A percentile compares a stretch with the other conserved stretches of the same genome.
Evolutionary conservation across 1,140 invertebrate species (phyloP).

Genomic region (Popillia japonica): DNA sequence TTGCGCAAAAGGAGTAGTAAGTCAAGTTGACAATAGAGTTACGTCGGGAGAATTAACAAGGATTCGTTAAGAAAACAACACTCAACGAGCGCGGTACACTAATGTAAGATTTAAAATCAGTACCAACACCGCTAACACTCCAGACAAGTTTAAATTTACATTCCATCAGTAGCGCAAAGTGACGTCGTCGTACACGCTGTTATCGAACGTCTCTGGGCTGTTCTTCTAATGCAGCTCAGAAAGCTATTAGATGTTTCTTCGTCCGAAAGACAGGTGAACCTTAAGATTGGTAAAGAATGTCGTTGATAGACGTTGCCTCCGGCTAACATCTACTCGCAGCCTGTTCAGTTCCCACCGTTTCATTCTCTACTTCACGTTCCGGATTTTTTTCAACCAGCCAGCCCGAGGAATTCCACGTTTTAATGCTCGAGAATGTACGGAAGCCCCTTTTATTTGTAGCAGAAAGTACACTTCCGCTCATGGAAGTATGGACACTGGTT

Average conservation of each 20-base stretch:
- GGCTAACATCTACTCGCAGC: slow-evolving; percentile 10
- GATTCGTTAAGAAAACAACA: neutral
- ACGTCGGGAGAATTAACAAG: slow-evolving; percentile 1
- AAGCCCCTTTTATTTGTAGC: neutral
- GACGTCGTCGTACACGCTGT: slow-evolving; percentile 3
- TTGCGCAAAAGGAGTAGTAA: neutral
- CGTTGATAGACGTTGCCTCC: slow-evolving; percentile 19
- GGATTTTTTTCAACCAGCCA: neutral
- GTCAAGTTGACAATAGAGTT: neutral
- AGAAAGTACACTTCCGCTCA: too few species aligned
- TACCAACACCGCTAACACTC: neutral
- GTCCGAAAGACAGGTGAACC: slow-evolving; percentile 4
- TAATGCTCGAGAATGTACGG: neutral
- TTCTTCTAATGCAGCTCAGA: neutral
- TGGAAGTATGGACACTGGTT: too few species aligned
- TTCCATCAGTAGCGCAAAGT: neutral
- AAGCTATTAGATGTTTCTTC: slow-evolving; percentile 11
- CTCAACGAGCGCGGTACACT: neutral
- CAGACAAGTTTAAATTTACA: slow-evolving; percentile 12
- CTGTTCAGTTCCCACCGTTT: slow-evolving; percentile 21
- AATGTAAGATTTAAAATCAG: slow-evolving; percentile 21
- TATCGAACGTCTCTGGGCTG: neutral
- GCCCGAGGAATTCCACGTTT: neutral
- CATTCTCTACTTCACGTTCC: neutral
- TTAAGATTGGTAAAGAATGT: slow-evolving; percentile 32